Evolutionary conservation across 2,888 invertebrate species (phyloP).

Genomic region (Calliopum simillimum): DNA sequence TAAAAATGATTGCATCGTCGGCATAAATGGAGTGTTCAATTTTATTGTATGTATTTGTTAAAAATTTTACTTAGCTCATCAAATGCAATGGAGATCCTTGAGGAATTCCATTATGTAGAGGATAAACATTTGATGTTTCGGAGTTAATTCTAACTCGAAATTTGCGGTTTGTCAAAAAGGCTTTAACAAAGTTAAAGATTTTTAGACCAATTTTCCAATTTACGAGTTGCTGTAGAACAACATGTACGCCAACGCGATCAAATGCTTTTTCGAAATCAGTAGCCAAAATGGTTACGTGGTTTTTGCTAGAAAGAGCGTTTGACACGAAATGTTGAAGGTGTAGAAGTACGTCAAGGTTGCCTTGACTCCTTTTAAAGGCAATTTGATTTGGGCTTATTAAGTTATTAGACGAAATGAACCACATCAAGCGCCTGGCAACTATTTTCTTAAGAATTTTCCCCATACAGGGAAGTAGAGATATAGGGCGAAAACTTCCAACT

Average conservation of each 20-base stretch:
- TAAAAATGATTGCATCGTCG: conserved; percentile 8
- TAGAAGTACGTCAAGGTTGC: conserved; percentile 25
- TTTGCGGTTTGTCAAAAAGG: conserved; percentile 31
- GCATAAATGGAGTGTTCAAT: conserved; percentile 1
- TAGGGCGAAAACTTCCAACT: not conserved
- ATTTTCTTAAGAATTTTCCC: conserved; percentile 32
- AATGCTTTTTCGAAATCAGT: conserved; percentile 37
- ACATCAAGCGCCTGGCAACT: conserved; percentile 18
- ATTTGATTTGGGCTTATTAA: conserved; percentile 25
- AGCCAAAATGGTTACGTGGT: conserved; percentile 35
- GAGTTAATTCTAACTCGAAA: conserved; percentile 28
- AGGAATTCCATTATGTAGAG: conserved; percentile 33
- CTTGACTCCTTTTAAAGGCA: conserved; percentile 25
- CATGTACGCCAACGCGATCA: no score
- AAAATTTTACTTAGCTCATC: conserved; percentile 36
- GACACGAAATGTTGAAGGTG: conserved; percentile 23
- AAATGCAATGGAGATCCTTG: conserved; percentile 17
- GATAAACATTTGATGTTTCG: not conserved
- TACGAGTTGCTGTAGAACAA: conserved; percentile 33
- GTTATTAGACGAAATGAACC: conserved; percentile 9
- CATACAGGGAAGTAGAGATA: conserved; percentile 27
- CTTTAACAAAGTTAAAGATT: conserved; percentile 28
- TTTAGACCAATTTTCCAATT: conserved; percentile 32
- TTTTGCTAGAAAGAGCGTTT: conserved; percentile 36
- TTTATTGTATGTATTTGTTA: conserved; percentile 18